Evolutionary conservation across 2,888 invertebrate genomes (phyloP), one percentile per base, ranked within the genome.

Genomic region (Koerneria pararmatus): DNA sequence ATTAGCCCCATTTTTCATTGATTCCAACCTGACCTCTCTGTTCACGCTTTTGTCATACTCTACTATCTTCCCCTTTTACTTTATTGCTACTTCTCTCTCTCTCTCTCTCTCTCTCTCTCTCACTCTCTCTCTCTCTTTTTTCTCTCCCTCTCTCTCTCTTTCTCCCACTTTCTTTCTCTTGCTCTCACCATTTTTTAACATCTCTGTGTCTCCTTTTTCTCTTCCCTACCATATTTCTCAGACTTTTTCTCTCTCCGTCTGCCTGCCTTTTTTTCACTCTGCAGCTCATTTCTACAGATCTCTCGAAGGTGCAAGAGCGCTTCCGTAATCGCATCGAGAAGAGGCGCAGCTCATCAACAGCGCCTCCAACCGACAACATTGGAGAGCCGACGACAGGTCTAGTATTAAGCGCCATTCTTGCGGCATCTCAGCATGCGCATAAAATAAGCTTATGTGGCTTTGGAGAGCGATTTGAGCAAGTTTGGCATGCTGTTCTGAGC

Each of bases 271-370:
- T n/a, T n/a, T n/a, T n/a, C n/a, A n/a, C n/a, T n/a, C n/a, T n/a
- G n/a, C n/a, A n/a, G n/a, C 32, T 8, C 22, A 8, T 31, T 60
- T 69, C 57, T 69, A 49, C 74, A 82, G 82, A 82, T 79, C 74
- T 82, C 72, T 70, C 69, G 70, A 80, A 80, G 68, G 78, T 83
- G 48, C 82, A 83, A 70, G 82, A 82, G 69, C 77, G 82, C 48
- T 82, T 82, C 76, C 77, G 75, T 69, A 75, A 82, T 31, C 75
- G 82, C 27, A 77, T 83, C 75, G 80, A 82, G 67, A 82, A 81
- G 68, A 69, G 75, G n/a, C 57, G 71, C 71, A 27, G 74, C 63
- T n/a, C 49, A 49, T 24, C 27, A 46, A 8, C 76, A 64, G 71
- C 72, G 31, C 37, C 49, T 37, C 15, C 53, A 37, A 24, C 54